Conservation (phyloP, 2,888 invertebrate genomes). For the Euspilapteryx auroguttella region DNA sequence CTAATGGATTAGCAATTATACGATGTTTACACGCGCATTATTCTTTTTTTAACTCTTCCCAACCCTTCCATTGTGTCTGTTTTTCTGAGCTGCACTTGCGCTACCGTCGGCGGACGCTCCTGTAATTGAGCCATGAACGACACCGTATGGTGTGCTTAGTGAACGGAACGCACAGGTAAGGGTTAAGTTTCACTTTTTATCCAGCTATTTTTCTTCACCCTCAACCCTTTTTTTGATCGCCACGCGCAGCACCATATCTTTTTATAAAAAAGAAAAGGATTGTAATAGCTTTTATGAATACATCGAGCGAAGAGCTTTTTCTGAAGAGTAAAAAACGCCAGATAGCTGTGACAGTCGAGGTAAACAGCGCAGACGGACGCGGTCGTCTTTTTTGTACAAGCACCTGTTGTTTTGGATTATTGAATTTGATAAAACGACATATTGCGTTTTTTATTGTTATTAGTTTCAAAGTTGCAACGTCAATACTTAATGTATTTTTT, state of each 20-base stretch:
- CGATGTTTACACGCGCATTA: constrained; percentile 56
- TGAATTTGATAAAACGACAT: constrained; percentile 26
- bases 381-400: constrained; percentile 28
- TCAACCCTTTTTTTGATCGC: constrained; percentile 20
- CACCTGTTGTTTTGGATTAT: constrained; percentile 44
- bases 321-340: constrained; percentile 26
- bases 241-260: constrained; percentile 17
- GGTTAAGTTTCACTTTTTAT: constrained; percentile 34
- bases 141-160: constrained; percentile 11
- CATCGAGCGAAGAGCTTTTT: constrained; percentile 19
- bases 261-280: constrained; percentile 15
- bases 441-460: constrained; percentile 4
- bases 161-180: constrained; percentile 15
- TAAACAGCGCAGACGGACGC: constrained; percentile 41
- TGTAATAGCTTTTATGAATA: constrained; percentile 22
- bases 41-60: constrained; percentile 39
- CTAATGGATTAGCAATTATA: constrained; percentile 27
- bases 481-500: constrained; percentile 6
- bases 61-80: constrained; percentile 43
- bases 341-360: constrained; percentile 48
- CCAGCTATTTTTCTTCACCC: constrained; percentile 16
- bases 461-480: constrained; percentile 7
- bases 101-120: constrained; percentile 18
- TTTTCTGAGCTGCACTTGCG: constrained; percentile 39
- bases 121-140: constrained; percentile 20